Base-by-base conservation (phyloP, 2,113 vertebrate genomes). In the Orcinus orca region DNA sequence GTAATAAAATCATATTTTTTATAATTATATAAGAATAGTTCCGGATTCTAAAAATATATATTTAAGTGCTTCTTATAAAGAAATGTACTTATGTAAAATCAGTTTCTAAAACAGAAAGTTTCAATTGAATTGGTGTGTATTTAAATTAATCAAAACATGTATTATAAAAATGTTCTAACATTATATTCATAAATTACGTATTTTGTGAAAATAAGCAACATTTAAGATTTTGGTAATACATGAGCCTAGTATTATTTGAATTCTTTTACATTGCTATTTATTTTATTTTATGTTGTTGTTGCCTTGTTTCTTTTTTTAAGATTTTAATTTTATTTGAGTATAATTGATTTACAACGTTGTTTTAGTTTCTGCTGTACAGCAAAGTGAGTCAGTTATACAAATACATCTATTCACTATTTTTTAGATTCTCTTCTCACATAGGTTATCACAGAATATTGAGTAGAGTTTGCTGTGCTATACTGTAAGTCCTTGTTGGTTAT, bases 31-130 rank as follows among this genome's bases (percentile, higher is more conserved):
- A 67, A 36, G 17, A 58, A 36, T 93, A 50, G 44, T 74, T 93
- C 63, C 70, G 11, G 33, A 67, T 70, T 90, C 47, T 95, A 89
- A 93, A 74, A 93, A 62, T 23, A 74, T 47, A 10, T 47, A 25
- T 50, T 85, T 68, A 92, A 77, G 33, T 65, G 62, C 31, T 50
- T 79, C 10, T 68, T 87, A 29, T 31, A 88, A 97, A 41, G 53
- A 97, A 70, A 77, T 77, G 36, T 58, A 77, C 36, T 92, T 80
- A 29, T 85, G 3, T 84, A 89, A 82, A 84, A 73, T 79, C 25
- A 65, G 5, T 88, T 92, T 96, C 55, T 92, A 88, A 88, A 83
- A 67, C 29, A 90, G 8, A 81, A 95, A 88, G 55, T 88, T 93
- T 53, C 25, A 67, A 14, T 83, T 94, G 31, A 80, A 53, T 89